A percentile compares a stretch with the other conserved stretches of the same genome.
These are phyloP conservation scores for Mohoua ochrocephala DNA, from an alignment of 2,113 vertebrate species.

Conservation along the genomic window DNA sequence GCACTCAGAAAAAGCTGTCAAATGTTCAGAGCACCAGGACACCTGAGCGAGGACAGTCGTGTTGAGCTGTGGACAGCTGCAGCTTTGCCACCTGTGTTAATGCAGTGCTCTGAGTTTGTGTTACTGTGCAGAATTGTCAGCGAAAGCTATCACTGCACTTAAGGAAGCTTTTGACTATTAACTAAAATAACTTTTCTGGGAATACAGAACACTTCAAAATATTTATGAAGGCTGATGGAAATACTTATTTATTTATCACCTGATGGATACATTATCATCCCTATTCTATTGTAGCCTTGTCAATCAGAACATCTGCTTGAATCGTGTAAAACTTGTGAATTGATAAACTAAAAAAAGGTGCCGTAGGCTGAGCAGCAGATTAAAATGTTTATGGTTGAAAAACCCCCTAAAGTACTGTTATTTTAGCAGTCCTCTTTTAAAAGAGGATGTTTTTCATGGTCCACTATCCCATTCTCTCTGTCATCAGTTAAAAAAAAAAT, in stretches of 20 bases:
- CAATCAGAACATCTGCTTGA: not conserved
- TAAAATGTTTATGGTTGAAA: not conserved
- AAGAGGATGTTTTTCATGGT: not conserved
- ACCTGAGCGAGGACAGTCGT: not conserved
- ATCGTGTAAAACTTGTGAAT: not conserved
- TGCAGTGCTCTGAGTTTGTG: not conserved
- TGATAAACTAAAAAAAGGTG: not conserved
- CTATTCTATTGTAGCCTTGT: not conserved
- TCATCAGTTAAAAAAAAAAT: not conserved
- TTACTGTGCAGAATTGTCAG: not conserved
- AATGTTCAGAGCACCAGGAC: not conserved
- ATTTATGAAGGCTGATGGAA: not conserved
- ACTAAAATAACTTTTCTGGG: not conserved
- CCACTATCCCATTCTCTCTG: not conserved
- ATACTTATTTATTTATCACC: not conserved
- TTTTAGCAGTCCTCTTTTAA: not conserved
- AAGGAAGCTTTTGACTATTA: not conserved
- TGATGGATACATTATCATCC: not conserved
- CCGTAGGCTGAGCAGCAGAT: not conserved
- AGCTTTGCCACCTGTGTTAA: not conserved
- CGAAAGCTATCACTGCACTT: not conserved
- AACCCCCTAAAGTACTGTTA: not conserved
- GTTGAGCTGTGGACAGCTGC: not conserved
- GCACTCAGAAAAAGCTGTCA: not conserved
- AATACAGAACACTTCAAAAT: not conserved